Evolutionary conservation across 2,797 vertebrate species (phyloP).

Genomic region (Ambastaia sidthimunki): DNA sequence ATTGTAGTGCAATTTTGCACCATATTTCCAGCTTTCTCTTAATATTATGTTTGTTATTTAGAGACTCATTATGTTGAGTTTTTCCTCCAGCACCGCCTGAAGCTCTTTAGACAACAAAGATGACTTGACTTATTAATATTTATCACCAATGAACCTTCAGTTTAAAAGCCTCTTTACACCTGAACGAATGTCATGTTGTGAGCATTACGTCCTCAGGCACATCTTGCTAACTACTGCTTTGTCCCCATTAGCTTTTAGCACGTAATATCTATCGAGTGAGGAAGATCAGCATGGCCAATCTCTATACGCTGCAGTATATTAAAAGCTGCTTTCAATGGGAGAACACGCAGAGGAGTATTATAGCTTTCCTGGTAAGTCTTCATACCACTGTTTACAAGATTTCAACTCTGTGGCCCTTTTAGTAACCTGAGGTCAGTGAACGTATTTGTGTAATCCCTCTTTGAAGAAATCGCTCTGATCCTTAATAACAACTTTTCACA

Average conservation of each 20-base stretch:
- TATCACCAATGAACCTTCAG: slow-evolving; percentile 51
- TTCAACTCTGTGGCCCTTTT: slow-evolving; percentile 47
- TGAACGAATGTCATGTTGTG: slow-evolving; percentile 69
- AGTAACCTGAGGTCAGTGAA: slow-evolving; percentile 47
- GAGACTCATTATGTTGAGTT: slow-evolving; percentile 21
- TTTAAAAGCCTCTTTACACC: slow-evolving; percentile 65
- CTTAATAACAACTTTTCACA: slow-evolving; percentile 37
- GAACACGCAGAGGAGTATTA: slow-evolving; percentile 86
- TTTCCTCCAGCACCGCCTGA: slow-evolving; percentile 58
- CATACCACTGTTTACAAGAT: slow-evolving; percentile 37
- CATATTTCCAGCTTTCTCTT: slow-evolving; percentile 36
- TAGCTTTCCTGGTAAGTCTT: slow-evolving; percentile 88
- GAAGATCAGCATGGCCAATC: slow-evolving; percentile 91
- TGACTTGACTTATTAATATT: slow-evolving; percentile 60
- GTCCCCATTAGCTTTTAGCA: slow-evolving; percentile 88
- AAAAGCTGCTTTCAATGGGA: slow-evolving; percentile 99
- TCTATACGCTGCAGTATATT: slow-evolving; percentile 93
- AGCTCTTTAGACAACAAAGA: slow-evolving; percentile 63
- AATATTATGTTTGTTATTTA: slow-evolving; percentile 31
- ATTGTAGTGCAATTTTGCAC: slow-evolving; percentile 1
- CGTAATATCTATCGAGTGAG: slow-evolving; percentile 93
- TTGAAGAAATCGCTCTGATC: slow-evolving; percentile 29
- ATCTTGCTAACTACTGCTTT: slow-evolving; percentile 71
- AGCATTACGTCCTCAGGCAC: slow-evolving; percentile 71
- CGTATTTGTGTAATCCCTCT: slow-evolving; percentile 35